Evolutionary conservation across 2,797 vertebrate genomes (phyloP).

Genomic region (Anableps anableps): DNA sequence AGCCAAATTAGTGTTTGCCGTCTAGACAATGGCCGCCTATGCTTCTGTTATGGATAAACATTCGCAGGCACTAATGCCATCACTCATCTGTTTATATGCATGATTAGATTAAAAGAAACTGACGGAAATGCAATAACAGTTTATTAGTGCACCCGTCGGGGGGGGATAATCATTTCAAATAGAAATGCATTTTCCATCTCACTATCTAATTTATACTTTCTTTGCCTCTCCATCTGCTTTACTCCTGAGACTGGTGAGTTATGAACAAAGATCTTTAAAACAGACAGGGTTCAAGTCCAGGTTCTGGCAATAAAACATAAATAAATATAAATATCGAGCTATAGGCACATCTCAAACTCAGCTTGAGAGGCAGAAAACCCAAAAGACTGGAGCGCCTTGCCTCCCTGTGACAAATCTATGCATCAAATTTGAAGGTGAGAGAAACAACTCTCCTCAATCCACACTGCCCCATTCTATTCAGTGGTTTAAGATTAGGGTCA

Average conservation of each 20-base stretch:
- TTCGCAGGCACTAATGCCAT: slow-evolving; percentile 62
- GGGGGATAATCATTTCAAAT: slow-evolving; percentile 80
- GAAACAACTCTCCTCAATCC: slow-evolving; percentile 69
- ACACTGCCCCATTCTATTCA: slow-evolving; percentile 63
- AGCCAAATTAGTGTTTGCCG: slow-evolving; percentile 78
- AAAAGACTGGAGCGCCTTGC: slow-evolving; percentile 34
- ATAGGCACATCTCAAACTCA: slow-evolving; percentile 40
- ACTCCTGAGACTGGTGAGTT: slow-evolving; percentile 60
- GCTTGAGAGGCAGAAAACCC: slow-evolving; percentile 34
- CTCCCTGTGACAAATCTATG: slow-evolving; percentile 52
- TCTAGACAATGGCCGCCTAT: slow-evolving; percentile 81
- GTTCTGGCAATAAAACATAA: slow-evolving; percentile 66
- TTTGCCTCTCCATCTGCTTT: slow-evolving; percentile 67
- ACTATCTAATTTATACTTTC: slow-evolving; percentile 77
- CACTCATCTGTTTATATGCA: slow-evolving; percentile 77
- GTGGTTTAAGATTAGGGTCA: slow-evolving; percentile 84
- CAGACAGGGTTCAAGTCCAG: slow-evolving; percentile 64
- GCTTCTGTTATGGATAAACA: slow-evolving; percentile 76
- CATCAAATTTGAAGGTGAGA: slow-evolving; percentile 64
- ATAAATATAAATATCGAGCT: slow-evolving; percentile 62
- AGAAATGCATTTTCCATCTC: slow-evolving; percentile 78
- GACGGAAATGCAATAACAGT: slow-evolving; percentile 83
- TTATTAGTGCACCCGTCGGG: slow-evolving; percentile 77
- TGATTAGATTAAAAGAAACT: slow-evolving; percentile 84
- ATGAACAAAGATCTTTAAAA: slow-evolving; percentile 61